Conservation (phyloP, 2,797 vertebrate genomes). For the Uromys caudimaculatus region DNA sequence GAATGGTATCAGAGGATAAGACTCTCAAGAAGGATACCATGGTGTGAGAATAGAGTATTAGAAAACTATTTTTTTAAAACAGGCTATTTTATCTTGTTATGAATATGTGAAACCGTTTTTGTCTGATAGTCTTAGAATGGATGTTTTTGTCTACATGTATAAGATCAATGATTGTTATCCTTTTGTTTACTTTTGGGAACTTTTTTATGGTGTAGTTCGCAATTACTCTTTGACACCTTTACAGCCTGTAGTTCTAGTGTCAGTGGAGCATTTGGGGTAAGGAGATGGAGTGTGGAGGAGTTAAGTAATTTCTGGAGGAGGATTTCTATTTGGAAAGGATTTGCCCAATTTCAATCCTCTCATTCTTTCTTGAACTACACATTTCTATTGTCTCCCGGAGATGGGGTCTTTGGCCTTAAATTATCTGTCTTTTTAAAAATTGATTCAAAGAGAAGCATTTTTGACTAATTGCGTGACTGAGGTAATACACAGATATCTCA, state of each 20-base stretch:
- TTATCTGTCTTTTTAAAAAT: neutral
- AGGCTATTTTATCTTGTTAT: neutral
- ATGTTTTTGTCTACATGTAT: neutral
- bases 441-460: neutral
- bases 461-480: neutral
- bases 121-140: neutral
- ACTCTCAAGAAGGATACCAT: neutral
- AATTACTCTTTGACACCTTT: neutral
- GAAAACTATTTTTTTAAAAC: neutral
- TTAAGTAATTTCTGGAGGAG: neutral
- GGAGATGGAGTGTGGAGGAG: neutral
- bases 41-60: neutral
- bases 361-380: neutral
- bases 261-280: neutral
- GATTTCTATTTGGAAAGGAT: neutral
- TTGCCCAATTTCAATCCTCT: too few species aligned
- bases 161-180: neutral
- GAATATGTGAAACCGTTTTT: neutral
- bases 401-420: neutral
- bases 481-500: neutral
- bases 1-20: neutral
- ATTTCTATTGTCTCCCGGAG: neutral
- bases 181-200: neutral
- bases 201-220: neutral
- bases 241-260: neutral